phyloP scores from a whole-genome alignment of 2,113 vertebrate species.

The Pterophyllum scalare region DNA sequence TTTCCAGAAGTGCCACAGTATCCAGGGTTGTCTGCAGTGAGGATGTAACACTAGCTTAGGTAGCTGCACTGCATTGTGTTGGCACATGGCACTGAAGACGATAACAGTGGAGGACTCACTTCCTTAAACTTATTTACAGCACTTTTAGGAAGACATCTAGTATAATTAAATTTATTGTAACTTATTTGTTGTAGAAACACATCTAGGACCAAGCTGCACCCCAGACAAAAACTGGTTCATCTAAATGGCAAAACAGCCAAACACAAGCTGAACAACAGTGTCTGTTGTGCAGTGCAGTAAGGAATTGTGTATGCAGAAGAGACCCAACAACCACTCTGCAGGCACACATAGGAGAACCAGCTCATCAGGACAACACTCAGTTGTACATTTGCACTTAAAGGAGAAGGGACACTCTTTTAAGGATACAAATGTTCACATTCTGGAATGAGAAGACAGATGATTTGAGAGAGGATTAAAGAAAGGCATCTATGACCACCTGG shows the following conservation, averaged over 20 bases:
- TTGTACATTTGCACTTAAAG: too few species aligned
- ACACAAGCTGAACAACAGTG: neutral
- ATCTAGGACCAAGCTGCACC: too few species aligned
- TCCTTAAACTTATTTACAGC: neutral
- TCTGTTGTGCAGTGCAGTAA: neutral
- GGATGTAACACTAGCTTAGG: neutral
- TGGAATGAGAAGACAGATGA: too few species aligned
- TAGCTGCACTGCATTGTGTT: neutral
- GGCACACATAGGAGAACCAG: neutral
- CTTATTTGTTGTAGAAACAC: too few species aligned
- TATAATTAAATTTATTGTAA: neutral
- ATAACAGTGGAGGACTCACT: neutral
- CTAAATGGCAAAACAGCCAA: neutral
- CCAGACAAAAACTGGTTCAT: neutral
- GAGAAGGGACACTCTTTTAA: too few species aligned
- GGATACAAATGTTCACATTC: too few species aligned
- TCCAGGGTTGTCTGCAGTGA: neutral
- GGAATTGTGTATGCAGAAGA: neutral
- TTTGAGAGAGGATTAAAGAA: too few species aligned
- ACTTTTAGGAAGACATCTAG: neutral
- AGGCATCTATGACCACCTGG: too few species aligned
- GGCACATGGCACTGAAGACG: neutral
- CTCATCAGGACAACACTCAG: too few species aligned
- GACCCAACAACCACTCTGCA: neutral
- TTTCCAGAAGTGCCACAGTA: too few species aligned